phyloP scores from a whole-genome alignment of 2,888 invertebrate genomes.

The Spodoptera picta region DNA sequence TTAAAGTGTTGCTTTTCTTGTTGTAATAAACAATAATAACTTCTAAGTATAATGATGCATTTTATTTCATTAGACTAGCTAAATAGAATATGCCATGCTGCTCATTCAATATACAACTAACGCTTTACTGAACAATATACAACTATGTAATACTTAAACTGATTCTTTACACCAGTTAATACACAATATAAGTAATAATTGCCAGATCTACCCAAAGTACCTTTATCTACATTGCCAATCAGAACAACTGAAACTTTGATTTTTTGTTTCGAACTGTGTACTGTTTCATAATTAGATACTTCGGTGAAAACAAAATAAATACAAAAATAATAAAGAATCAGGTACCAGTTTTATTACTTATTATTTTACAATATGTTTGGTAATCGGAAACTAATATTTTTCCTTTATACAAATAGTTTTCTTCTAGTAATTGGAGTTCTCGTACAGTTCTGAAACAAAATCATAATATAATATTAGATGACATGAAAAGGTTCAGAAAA shows the following conservation, averaged over 20 bases:
- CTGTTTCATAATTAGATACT: no score
- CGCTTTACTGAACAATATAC: no score
- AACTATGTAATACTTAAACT: no score
- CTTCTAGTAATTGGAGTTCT: conserved; percentile 76
- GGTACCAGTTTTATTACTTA: conserved; percentile 58
- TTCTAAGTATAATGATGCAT: conserved; percentile 22
- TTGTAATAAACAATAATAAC: conserved; percentile 39
- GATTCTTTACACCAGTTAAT: no score
- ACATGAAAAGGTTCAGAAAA: no score
- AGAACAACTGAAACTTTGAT: no score
- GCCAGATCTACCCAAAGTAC: no score
- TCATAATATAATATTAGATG: background rate
- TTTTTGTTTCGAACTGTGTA: no score
- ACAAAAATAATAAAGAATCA: conserved; percentile 6
- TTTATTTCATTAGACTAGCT: conserved; percentile 31
- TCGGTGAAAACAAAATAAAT: background rate
- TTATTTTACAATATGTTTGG: conserved; percentile 82
- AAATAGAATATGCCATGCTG: background rate
- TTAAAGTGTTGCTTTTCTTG: background rate
- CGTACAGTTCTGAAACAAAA: conserved; percentile 70
- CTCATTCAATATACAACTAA: no score
- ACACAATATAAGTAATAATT: no score
- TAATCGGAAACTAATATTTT: conserved; percentile 84
- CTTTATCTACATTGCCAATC: no score
- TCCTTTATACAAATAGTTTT: conserved; percentile 79